phyloP scores from a whole-genome alignment of 1,140 invertebrate species.

The Myzus persicae region DNA sequence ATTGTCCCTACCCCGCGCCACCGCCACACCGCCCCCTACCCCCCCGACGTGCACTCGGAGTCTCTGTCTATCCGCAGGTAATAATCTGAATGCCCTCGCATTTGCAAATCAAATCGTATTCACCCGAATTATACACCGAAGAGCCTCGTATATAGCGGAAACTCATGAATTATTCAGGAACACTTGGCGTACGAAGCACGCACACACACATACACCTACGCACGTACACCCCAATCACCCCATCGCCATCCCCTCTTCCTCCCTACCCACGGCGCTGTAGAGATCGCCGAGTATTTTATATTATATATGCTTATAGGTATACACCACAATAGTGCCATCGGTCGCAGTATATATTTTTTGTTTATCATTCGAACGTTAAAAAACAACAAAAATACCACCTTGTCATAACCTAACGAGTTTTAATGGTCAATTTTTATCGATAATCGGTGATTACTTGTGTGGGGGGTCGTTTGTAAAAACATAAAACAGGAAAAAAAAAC shows the following conservation, averaged over 20 bases:
- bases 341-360: background rate
- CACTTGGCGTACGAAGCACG: conserved; percentile 36
- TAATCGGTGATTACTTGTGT: conserved; percentile 31
- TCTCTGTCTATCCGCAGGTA: conserved; percentile 41
- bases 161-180: conserved; percentile 55
- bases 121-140: conserved; percentile 50
- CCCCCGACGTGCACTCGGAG: background rate
- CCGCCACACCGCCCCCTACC: too few species aligned
- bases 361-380: background rate
- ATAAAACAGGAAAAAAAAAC: conserved; percentile 15
- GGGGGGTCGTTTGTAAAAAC: background rate
- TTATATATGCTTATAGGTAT: background rate
- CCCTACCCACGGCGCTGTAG: background rate
- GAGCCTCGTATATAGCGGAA: conserved; percentile 18
- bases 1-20: background rate
- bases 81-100: conserved; percentile 44
- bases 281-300: background rate
- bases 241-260: background rate
- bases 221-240: background rate
- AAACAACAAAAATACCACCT: conserved; percentile 6
- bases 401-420: conserved; percentile 28
- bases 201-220: too few species aligned
- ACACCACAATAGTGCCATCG: background rate
- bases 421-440: conserved; percentile 49
- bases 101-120: conserved; percentile 57